phyloP scores from a whole-genome alignment of 2,113 vertebrate genomes.

The Xenus cinereus region DNA sequence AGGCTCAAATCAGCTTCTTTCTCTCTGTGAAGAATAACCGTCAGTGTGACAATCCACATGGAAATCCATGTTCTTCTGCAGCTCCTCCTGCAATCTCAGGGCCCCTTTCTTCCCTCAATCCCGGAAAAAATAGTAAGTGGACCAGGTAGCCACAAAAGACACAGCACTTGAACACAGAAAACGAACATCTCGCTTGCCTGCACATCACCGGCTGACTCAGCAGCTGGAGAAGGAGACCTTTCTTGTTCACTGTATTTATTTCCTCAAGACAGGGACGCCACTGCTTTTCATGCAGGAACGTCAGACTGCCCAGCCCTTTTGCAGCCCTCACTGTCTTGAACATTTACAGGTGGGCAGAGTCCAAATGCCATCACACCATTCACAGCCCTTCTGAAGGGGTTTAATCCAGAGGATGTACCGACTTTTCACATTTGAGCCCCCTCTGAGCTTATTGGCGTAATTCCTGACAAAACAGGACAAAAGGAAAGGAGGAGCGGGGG shows the following conservation, averaged over 20 bases:
- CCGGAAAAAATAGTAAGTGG: not conserved
- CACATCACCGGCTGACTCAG: not conserved
- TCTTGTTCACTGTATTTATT: not conserved
- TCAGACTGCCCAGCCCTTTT: not conserved
- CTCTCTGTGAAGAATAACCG: not conserved
- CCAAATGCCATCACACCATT: not conserved
- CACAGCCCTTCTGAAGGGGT: not conserved
- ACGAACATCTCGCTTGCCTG: not conserved
- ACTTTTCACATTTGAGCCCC: not conserved
- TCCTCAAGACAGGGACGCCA: fast-evolving
- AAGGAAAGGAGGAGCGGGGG: not conserved
- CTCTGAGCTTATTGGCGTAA: fast-evolving
- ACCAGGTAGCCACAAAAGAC: not conserved
- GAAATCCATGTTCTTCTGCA: not conserved
- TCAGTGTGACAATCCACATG: not conserved
- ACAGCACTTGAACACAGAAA: not conserved
- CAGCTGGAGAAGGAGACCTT: not conserved
- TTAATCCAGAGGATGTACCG: not conserved
- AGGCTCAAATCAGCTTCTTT: not conserved
- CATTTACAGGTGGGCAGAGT: not conserved
- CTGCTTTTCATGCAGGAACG: not conserved
- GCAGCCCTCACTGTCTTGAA: not conserved
- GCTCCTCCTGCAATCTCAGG: not conserved
- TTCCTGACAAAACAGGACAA: not conserved
- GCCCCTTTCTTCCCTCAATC: not conserved